Evolutionary conservation across 2,888 invertebrate species (phyloP).

Genomic region (Latrodectus elegans): DNA sequence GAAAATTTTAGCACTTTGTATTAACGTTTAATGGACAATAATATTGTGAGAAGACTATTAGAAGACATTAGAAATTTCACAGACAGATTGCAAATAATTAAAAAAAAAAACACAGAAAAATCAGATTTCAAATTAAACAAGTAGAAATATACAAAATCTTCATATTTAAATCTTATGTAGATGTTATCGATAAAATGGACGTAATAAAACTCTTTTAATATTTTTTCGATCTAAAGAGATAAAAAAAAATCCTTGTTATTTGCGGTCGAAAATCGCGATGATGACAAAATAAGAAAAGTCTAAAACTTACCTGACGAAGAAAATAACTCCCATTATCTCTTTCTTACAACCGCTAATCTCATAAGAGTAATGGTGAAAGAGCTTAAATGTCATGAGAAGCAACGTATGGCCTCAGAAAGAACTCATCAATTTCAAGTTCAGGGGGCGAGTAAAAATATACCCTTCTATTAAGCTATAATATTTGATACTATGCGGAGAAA

Average conservation of each 20-base stretch:
- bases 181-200: too few species aligned
- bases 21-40: too few species aligned
- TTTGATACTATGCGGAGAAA: too few species aligned
- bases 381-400: conserved; percentile 61
- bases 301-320: conserved; percentile 63
- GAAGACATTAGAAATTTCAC: too few species aligned
- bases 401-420: conserved; percentile 49
- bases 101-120: too few species aligned
- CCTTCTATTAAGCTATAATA: conserved; percentile 11
- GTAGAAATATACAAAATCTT: too few species aligned
- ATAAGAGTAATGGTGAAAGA: conserved; percentile 66
- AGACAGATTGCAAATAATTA: too few species aligned
- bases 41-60: too few species aligned
- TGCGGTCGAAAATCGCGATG: conserved; percentile 46
- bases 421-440: conserved; percentile 59
- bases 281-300: conserved; percentile 51
- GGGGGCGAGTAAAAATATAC: conserved; percentile 58
- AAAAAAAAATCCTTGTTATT: conserved; percentile 45
- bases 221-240: background rate
- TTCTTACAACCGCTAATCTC: conserved; percentile 66
- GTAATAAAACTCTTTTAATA: background rate
- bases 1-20: too few species aligned
- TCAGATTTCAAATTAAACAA: too few species aligned
- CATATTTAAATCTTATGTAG: too few species aligned
- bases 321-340: conserved; percentile 66